These are phyloP conservation scores for Cebidichthys violaceus DNA, from an alignment of 2,113 vertebrate species.

Conservation along the genomic window DNA sequence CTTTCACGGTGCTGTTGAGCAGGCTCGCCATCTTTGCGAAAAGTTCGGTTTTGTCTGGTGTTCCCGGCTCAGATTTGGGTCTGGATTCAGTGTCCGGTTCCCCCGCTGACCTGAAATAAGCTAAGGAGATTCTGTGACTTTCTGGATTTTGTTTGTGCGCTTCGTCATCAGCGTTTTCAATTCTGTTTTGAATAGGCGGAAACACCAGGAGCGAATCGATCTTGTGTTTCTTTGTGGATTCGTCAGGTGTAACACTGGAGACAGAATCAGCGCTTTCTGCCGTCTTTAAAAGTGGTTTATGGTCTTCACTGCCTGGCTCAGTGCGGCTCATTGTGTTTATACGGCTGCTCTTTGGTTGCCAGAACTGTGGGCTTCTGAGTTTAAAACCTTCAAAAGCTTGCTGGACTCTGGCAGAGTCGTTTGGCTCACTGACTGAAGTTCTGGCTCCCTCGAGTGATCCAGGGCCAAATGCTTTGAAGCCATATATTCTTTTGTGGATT, in stretches of 20 bases:
- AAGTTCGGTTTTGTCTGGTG: neutral
- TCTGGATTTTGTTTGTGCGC: neutral
- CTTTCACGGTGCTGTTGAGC: slow-evolving; percentile 41
- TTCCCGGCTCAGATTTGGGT: neutral
- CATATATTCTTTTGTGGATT: slow-evolving; percentile 15
- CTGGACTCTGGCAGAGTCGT: neutral
- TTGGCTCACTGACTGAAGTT: neutral
- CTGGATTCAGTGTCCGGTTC: neutral
- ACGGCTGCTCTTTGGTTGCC: slow-evolving; percentile 3
- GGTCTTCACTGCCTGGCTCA: neutral
- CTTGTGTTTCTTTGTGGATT: neutral
- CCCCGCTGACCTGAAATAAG: slow-evolving; percentile 5
- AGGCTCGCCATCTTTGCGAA: neutral
- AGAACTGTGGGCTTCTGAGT: neutral
- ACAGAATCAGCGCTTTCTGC: neutral
- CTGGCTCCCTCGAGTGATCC: slow-evolving; percentile 56
- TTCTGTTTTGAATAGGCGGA: neutral
- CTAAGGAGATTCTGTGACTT: neutral
- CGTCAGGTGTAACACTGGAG: neutral
- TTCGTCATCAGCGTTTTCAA: neutral
- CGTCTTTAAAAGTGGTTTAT: neutral
- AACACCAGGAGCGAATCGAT: neutral
- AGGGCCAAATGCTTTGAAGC: slow-evolving; percentile 22
- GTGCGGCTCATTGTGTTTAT: neutral
- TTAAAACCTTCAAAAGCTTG: slow-evolving; percentile 12